A percentile compares a stretch with the other conserved stretches of the same genome.
Conservation (phyloP, 2,888 invertebrate species). For the Patella pellucida region DNA sequence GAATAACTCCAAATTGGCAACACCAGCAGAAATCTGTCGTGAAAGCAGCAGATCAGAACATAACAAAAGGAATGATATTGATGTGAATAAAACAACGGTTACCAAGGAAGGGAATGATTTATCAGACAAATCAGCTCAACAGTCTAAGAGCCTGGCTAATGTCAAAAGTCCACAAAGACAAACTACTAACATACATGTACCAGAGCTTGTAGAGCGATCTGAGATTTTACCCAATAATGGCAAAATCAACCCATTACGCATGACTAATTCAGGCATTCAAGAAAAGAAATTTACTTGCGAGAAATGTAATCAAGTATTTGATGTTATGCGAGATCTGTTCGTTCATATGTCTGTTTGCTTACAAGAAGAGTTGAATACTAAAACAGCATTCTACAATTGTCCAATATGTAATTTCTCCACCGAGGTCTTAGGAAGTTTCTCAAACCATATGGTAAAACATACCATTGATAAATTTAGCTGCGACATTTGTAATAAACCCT, state of each 20-base stretch:
- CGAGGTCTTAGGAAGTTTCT: conserved; percentile 34
- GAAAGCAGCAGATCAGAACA: background rate
- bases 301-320: background rate
- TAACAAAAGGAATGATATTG: background rate
- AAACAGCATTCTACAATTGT: conserved; percentile 28
- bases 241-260: too few relatives aligned
- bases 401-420: conserved; percentile 34
- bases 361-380: background rate
- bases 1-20: background rate
- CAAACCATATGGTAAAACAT: conserved; percentile 37
- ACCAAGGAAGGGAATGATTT: background rate
- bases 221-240: too few relatives aligned
- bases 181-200: background rate
- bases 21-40: background rate
- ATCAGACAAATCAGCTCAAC: background rate
- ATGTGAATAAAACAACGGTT: background rate
- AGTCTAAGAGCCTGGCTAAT: background rate
- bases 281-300: background rate
- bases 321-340: background rate
- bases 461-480: conserved; percentile 39
- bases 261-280: background rate
- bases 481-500: conserved; percentile 41
- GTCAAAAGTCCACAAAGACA: background rate
- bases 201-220: background rate
- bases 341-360: conserved; percentile 1